phyloP scores from a whole-genome alignment of 2,888 invertebrate genomes.

The Diachrysia chrysitis region DNA sequence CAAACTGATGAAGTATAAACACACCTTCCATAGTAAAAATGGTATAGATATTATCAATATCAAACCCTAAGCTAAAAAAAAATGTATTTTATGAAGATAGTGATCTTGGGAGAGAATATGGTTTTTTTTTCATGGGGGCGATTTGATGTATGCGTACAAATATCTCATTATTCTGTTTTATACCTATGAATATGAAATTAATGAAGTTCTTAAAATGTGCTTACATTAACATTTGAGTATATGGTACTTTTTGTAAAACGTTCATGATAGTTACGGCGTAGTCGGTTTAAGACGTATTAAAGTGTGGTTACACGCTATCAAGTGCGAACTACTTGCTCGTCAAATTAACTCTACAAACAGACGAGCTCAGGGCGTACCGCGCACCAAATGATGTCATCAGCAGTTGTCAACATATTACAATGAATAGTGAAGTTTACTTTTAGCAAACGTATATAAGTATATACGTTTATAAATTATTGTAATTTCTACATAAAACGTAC shows the following conservation, averaged over 20 bases:
- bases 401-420: conserved; percentile 67
- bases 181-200: neutral
- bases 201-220: neutral
- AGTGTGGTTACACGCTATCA: conserved; percentile 59
- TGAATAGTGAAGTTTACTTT: conserved; percentile 53
- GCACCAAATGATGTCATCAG: conserved; percentile 73
- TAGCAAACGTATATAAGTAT: neutral
- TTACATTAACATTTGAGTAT: neutral
- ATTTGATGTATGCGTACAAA: too few relatives aligned
- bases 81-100: neutral
- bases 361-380: conserved; percentile 50
- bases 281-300: conserved; percentile 47
- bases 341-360: conserved; percentile 72
- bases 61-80: neutral
- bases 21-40: too few relatives aligned
- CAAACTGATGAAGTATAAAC: neutral
- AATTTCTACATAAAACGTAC: neutral
- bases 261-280: neutral
- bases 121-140: too few relatives aligned
- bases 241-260: neutral
- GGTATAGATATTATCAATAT: neutral
- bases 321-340: conserved; percentile 65
- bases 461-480: neutral
- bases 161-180: too few relatives aligned
- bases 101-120: too few relatives aligned